These are phyloP conservation scores for Acanthurus lineatus DNA, from an alignment of 2,797 vertebrate species.

Conservation along the genomic window DNA sequence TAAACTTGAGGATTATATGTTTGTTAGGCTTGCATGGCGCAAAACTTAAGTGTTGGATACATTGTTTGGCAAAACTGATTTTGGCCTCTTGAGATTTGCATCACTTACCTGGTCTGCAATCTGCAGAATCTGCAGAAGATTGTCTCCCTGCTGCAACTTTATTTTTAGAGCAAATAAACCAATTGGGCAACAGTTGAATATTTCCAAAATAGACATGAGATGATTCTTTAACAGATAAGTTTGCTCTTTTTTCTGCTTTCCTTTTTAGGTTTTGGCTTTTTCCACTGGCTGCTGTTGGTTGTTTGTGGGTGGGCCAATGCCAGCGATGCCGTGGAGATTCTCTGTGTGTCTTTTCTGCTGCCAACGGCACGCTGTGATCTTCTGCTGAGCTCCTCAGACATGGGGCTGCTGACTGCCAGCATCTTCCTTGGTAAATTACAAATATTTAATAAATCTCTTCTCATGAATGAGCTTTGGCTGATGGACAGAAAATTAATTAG, in stretches of 20 bases:
- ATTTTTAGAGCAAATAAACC: too few species aligned
- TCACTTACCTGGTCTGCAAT: too few species aligned
- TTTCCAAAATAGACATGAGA: background rate
- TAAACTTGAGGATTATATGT: too few species aligned
- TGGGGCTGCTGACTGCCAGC: conserved; percentile 86
- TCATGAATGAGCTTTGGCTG: background rate
- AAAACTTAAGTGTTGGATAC: too few species aligned
- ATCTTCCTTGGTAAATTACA: conserved; percentile 83
- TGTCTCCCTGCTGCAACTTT: too few species aligned
- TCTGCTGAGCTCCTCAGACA: conserved; percentile 81
- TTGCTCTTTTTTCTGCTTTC: conserved; percentile 5
- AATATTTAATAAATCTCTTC: background rate
- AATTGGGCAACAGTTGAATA: too few species aligned
- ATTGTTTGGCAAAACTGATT: too few species aligned
- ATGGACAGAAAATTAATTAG: background rate
- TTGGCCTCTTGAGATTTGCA: too few species aligned
- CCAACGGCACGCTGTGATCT: conserved; percentile 84
- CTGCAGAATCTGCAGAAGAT: too few species aligned
- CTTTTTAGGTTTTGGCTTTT: conserved; percentile 83
- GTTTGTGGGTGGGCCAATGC: conserved; percentile 87
- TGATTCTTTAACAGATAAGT: background rate
- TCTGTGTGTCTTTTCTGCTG: conserved; percentile 87
- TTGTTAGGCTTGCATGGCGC: too few species aligned
- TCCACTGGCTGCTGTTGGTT: conserved; percentile 83
- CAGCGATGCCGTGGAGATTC: conserved; percentile 86